phyloP scores from a whole-genome alignment of 2,888 invertebrate species.

The Laspeyria flexula region DNA sequence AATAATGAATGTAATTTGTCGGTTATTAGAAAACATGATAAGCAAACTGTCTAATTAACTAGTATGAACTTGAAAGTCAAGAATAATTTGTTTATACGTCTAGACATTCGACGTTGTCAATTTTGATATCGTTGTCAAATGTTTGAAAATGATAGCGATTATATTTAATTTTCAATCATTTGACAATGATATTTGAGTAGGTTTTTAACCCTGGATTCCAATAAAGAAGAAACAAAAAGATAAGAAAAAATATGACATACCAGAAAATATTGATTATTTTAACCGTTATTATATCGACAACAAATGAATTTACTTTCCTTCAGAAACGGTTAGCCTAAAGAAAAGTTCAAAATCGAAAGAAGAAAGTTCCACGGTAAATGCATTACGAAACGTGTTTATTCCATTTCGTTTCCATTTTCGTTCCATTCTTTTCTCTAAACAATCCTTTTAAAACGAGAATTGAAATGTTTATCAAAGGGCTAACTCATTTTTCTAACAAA shows the following conservation, averaged over 20 bases:
- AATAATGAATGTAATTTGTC: too few species aligned
- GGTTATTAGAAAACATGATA: too few species aligned
- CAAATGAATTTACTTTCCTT: neutral
- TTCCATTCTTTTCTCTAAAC: neutral
- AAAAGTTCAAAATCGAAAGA: neutral
- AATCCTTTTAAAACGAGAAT: slow-evolving; percentile 10
- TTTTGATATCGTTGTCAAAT: too few species aligned
- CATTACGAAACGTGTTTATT: neutral
- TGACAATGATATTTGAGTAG: too few species aligned
- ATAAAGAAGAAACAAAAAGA: neutral
- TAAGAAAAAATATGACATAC: neutral
- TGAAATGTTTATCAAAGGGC: slow-evolving; percentile 1
- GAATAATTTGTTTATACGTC: too few species aligned
- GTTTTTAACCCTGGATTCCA: too few species aligned
- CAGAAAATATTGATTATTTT: too few species aligned
- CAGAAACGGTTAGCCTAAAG: neutral
- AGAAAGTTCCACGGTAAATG: slow-evolving; percentile 1
- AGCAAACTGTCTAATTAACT: too few species aligned
- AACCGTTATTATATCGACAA: neutral
- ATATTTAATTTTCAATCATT: too few species aligned
- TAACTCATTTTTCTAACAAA: slow-evolving; percentile 12
- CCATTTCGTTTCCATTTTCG: neutral
- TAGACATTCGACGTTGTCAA: too few species aligned
- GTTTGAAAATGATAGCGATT: too few species aligned
- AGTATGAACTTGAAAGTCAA: too few species aligned